Base-by-base conservation (phyloP, 2,888 invertebrate species). In the Drosophila prolongata region DNA sequence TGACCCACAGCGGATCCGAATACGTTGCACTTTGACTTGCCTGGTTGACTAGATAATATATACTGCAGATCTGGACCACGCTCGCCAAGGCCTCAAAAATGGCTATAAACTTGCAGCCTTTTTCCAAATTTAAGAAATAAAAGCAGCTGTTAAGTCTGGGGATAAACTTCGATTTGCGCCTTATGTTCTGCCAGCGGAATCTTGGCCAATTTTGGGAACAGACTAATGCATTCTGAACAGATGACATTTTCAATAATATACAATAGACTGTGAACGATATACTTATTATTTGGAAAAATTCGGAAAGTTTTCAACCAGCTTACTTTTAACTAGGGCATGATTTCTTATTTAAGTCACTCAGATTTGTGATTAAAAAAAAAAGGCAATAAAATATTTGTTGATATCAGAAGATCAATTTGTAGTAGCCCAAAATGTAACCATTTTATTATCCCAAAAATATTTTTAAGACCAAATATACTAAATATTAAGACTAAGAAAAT, bases 31-130 rank as follows among this genome's bases (percentile, higher is more conserved):
- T 61, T 11, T 8, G 37, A 2, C n/a, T n/a, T 13, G n/a, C 11
- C 10, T 8, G 11, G 1, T 56, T 38, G 10, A 14, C 19, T 19
- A 37, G 19, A 6, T 19, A 27, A n/a, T 43, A 40, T 38, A 52
- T 37, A 1, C 24, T 6, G 16, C 27, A 43, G 3, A 68, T 56
- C 44, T 75, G 57, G 4, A 53, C 1, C 1, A 87, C 5, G 0
- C 77, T 71, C 1, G 34, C 8, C 2, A 78, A 0, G 1, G 46
- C 55, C 24, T 76, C 70, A 0, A 65, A 16, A 0, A 74, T 0
- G 2, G 66, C 81, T 52, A 85, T 84, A 0, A 87, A 5, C n/a
- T 46, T 68, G 40, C 81, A 76, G 27, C 76, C 72, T 2, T 30
- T 1, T 13, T 64, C 49, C 16, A 87, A 10, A 35, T 55, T 34